Evolutionary conservation across 2,888 invertebrate species (phyloP).

Genomic region (Heliconius charithonia): DNA sequence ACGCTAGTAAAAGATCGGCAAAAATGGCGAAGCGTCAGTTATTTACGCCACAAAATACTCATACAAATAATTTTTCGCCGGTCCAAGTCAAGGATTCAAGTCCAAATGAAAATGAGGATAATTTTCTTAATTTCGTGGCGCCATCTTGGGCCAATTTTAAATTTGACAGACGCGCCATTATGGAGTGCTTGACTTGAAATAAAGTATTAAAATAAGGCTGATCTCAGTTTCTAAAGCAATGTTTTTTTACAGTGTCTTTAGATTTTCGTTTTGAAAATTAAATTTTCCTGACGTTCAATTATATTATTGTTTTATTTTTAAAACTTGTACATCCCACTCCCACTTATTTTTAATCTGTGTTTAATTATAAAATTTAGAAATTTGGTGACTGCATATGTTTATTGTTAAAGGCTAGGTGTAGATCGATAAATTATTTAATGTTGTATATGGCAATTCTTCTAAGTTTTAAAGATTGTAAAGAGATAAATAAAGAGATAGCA

Average conservation of each 20-base stretch:
- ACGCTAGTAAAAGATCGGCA: constrained; percentile 59
- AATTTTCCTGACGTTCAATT: constrained; percentile 22
- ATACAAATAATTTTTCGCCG: constrained; percentile 60
- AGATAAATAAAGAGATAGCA: too few species aligned
- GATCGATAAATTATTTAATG: too few species aligned
- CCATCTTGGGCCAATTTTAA: constrained; percentile 87
- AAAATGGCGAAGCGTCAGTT: constrained; percentile 83
- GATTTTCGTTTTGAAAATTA: constrained; percentile 33
- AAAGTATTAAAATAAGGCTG: constrained; percentile 17
- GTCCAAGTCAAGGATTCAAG: constrained; percentile 59
- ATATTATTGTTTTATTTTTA: constrained; percentile 7
- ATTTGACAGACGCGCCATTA: constrained; percentile 84
- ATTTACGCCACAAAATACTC: constrained; percentile 78
- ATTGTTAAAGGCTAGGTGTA: neutral
- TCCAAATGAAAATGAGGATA: constrained; percentile 53
- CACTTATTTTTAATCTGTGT: neutral
- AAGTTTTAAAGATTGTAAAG: too few species aligned
- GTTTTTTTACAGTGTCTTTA: constrained; percentile 34
- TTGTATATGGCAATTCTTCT: too few species aligned
- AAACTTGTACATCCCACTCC: neutral
- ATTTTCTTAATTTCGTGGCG: constrained; percentile 77
- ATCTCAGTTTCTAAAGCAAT: constrained; percentile 29
- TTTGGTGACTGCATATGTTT: neutral
- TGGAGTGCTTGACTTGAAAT: constrained; percentile 73
- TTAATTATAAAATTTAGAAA: neutral